phyloP scores from a whole-genome alignment of 2,888 invertebrate genomes.

The Colostygia pectinataria region DNA sequence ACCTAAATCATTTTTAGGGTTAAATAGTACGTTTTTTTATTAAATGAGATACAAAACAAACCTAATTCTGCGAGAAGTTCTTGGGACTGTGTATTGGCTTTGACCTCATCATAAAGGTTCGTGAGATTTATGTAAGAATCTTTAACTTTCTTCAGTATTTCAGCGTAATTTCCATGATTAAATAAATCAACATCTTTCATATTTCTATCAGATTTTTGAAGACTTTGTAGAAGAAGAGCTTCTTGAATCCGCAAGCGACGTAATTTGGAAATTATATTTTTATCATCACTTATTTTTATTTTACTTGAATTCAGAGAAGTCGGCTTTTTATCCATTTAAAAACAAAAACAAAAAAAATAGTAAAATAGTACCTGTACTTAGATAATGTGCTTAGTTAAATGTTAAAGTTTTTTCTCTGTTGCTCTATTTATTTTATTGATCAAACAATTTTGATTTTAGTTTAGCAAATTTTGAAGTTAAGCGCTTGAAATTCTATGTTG shows the following conservation, averaged over 20 bases:
- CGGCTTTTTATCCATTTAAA: slow-evolving; percentile 13
- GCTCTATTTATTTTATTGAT: slow-evolving; percentile 12
- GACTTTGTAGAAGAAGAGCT: slow-evolving; percentile 49
- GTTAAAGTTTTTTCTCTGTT: too few species aligned
- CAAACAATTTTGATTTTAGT: slow-evolving; percentile 15
- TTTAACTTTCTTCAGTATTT: slow-evolving; percentile 42
- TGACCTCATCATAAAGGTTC: slow-evolving; percentile 59
- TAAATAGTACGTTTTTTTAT: too few species aligned
- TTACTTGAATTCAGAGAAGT: slow-evolving; percentile 15
- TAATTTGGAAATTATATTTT: slow-evolving; percentile 49
- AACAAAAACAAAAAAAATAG: too few species aligned
- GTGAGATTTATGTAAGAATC: slow-evolving; percentile 38
- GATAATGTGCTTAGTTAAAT: too few species aligned
- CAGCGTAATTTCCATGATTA: slow-evolving; percentile 46
- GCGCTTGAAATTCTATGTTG: too few species aligned
- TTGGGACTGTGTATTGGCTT: slow-evolving; percentile 46
- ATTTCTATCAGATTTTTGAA: slow-evolving; percentile 26
- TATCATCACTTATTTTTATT: slow-evolving; percentile 11
- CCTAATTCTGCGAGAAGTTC: slow-evolving; percentile 49
- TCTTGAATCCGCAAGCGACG: slow-evolving; percentile 70
- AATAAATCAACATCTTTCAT: slow-evolving; percentile 8
- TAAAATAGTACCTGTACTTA: too few species aligned
- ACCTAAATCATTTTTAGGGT: too few species aligned
- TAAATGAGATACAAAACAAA: too few species aligned
- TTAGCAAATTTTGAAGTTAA: neutral